Conservation (phyloP, 64 coral and sea anemone genomes). For the Cladopsammia gracilis region DNA sequence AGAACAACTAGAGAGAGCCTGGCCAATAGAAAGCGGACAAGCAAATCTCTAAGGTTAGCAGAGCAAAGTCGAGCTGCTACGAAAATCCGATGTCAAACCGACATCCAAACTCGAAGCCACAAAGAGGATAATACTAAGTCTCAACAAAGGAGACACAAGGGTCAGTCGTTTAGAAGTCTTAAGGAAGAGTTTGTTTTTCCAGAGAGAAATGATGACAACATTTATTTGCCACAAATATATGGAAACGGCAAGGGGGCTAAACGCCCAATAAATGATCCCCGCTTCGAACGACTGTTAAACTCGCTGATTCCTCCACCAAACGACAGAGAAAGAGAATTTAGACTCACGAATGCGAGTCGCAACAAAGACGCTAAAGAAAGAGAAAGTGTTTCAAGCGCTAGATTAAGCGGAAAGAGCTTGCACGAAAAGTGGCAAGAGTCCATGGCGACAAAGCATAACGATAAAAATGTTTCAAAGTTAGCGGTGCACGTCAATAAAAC, state of each 20-base stretch:
- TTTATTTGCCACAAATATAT: neutral
- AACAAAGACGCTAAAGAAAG: neutral
- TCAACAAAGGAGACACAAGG: neutral
- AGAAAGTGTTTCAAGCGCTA: neutral
- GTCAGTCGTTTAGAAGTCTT: neutral
- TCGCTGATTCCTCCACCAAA: neutral
- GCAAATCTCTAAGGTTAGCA: neutral
- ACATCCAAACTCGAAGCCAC: neutral
- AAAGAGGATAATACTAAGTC: neutral
- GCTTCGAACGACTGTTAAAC: conserved; percentile 1
- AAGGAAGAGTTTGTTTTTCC: neutral
- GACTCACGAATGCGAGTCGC: too few relatives aligned
- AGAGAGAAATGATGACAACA: neutral
- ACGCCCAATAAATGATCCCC: neutral
- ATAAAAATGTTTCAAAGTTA: neutral
- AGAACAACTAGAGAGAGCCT: neutral
- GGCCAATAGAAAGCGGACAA: neutral
- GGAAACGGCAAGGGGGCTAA: neutral
- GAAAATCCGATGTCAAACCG: neutral
- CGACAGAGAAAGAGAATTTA: neutral
- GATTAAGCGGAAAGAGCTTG: neutral
- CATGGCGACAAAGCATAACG: neutral
- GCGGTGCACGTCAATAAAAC: neutral
- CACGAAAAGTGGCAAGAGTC: neutral
- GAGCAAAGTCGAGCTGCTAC: neutral